Percentiles rank a stretch among this genome's conserved stretches.
Evolutionary conservation across 2,888 invertebrate species (phyloP).

Genomic region (Podabrus alpinus): DNA sequence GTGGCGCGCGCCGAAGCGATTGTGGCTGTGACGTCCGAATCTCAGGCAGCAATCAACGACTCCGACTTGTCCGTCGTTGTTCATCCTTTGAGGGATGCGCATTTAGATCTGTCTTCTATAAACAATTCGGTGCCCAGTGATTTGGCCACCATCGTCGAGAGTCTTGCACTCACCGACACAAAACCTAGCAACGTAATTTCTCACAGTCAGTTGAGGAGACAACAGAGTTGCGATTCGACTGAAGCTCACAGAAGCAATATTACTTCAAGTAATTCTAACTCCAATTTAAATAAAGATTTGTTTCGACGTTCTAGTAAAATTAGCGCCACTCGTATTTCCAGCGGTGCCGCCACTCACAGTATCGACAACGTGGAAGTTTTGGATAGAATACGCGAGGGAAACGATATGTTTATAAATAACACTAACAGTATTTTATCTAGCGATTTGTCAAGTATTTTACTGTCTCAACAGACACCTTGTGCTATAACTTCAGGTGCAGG

Average conservation of each 20-base stretch:
- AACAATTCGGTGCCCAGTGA: slow-evolving; percentile 73
- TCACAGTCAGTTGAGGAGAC: slow-evolving; percentile 40
- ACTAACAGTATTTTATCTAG: slow-evolving; percentile 78
- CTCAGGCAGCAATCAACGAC: slow-evolving; percentile 59
- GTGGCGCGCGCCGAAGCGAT: slow-evolving; percentile 73
- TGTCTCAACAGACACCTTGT: slow-evolving; percentile 41
- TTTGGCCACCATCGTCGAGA: slow-evolving; percentile 86
- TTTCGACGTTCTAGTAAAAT: slow-evolving; percentile 47
- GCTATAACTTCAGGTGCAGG: slow-evolving; percentile 54
- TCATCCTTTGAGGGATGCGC: slow-evolving; percentile 65
- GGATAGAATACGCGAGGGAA: slow-evolving; percentile 69
- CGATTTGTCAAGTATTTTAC: slow-evolving; percentile 54
- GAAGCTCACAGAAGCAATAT: slow-evolving; percentile 44
- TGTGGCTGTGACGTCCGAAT: slow-evolving; percentile 59
- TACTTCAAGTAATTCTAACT: slow-evolving; percentile 45
- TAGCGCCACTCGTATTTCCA: slow-evolving; percentile 48
- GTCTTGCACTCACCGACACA: slow-evolving; percentile 68
- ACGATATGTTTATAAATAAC: slow-evolving; percentile 76
- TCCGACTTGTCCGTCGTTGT: slow-evolving; percentile 63
- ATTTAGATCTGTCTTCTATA: slow-evolving; percentile 70
- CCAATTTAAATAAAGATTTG: slow-evolving; percentile 49
- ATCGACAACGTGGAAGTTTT: slow-evolving; percentile 67
- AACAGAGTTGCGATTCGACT: slow-evolving; percentile 47
- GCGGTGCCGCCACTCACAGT: slow-evolving; percentile 52
- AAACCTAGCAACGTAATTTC: slow-evolving; percentile 42